Conservation (phyloP, 2,113 vertebrate species). For the Bostrychus sinensis region DNA sequence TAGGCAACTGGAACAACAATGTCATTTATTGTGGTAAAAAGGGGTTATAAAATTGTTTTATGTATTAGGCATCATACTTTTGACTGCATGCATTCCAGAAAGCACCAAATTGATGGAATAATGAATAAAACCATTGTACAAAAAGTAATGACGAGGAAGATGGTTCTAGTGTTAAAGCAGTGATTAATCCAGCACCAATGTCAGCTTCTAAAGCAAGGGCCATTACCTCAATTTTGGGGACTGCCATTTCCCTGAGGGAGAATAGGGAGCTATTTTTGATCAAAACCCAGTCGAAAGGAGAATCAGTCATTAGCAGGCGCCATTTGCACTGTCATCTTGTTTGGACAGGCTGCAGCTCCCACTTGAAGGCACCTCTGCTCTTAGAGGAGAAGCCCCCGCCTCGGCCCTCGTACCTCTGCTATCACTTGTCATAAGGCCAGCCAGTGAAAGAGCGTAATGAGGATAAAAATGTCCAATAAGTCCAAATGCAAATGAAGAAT, state of each 20-base stretch:
- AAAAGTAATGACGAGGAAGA: not conserved
- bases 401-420: conserved; percentile 5
- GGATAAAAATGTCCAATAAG: conserved; percentile 17
- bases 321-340: conserved; percentile 69
- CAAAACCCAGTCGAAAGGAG: conserved; percentile 63
- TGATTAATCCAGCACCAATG: conserved; percentile 30
- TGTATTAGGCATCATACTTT: no score
- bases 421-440: conserved; percentile 3
- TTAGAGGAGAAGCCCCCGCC: conserved; percentile 39
- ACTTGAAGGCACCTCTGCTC: conserved; percentile 50
- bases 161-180: conserved; percentile 20
- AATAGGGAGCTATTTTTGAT: conserved; percentile 69
- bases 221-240: conserved; percentile 65
- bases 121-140: no score
- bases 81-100: no score
- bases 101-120: no score
- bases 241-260: conserved; percentile 45
- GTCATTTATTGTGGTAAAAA: no score
- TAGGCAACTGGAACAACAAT: no score
- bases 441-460: conserved; percentile 2
- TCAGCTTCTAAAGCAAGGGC: conserved; percentile 36
- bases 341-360: conserved; percentile 70
- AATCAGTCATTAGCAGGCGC: conserved; percentile 72
- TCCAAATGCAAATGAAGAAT: conserved; percentile 23
- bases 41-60: no score